Evolutionary conservation across 2,797 vertebrate species (phyloP), one percentile per base, ranked within the genome.

Genomic region (Botia almorhae): DNA sequence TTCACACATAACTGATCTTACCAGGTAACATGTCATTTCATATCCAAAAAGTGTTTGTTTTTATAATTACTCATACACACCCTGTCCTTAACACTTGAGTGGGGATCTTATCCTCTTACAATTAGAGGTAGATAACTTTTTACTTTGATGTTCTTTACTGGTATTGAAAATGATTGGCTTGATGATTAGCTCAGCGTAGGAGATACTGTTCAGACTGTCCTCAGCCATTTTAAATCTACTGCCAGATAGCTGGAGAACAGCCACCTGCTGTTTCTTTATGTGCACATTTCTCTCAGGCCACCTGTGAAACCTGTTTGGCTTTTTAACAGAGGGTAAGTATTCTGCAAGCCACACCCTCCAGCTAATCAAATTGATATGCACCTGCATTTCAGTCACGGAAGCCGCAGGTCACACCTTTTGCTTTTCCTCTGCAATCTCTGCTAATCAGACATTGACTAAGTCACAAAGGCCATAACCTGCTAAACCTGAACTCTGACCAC

Each of bases 241-340:
- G 14, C 12, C 21, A 7, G 23, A 61, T 16, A 8, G 43, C 43
- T 19, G 19, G 53, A 56, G 53, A 26, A 23, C 58, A 46, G 10
- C 43, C 43, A 60, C 4, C 58, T 23, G 58, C 23, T 23, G 21
- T 8, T 64, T 12, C 19, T 21, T 39, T 26, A 26, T 23, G 26
- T 7, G 46, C 8, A n/a, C 50, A 46, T 46, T 7, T 64, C 26
- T 8, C 1, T 53, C 1, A 43, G 29, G 56, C 19, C 77, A 64
- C 29, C 16, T 2, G 77, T 71, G 11, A 26, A 72, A 71, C 69
- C 69, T 63, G 58, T 72, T 72, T 39, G 33, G 11, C 48, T 51
- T 68, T 39, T 4, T 55, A 55, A 39, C 26, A 76, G 26, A 23
- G 26, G 14, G 19, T 1, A 8, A 26, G 19, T 0, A 13, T 72